A percentile compares a stretch with the other conserved stretches of the same genome.
phyloP scores from a whole-genome alignment of 2,888 invertebrate species.

The Acanthacorydalis orientalis region DNA sequence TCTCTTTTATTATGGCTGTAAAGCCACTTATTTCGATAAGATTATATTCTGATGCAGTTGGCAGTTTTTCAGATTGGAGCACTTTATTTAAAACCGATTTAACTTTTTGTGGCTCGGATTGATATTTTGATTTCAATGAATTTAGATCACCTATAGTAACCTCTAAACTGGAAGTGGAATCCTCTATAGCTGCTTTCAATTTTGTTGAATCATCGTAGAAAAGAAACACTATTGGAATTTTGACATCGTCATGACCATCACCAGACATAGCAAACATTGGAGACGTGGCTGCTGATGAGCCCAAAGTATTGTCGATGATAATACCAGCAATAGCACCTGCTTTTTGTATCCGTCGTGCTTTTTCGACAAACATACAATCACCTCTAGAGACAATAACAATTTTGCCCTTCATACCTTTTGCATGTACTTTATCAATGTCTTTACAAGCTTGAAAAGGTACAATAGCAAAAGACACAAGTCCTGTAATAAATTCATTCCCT shows the following conservation, averaged over 20 bases:
- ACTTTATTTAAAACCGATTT: too few species aligned
- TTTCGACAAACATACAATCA: slow-evolving; percentile 90
- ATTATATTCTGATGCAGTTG: too few species aligned
- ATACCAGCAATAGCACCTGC: slow-evolving; percentile 75
- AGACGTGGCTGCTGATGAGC: slow-evolving; percentile 54
- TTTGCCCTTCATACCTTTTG: slow-evolving; percentile 52
- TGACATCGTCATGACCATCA: slow-evolving; percentile 73
- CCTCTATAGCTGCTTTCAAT: too few species aligned
- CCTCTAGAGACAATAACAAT: slow-evolving; percentile 82
- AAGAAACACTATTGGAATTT: slow-evolving; percentile 81
- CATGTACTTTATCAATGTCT: slow-evolving; percentile 25
- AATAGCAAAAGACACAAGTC: slow-evolving; percentile 27
- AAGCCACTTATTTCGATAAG: too few species aligned
- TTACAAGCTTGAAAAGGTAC: too few species aligned
- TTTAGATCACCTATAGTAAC: slow-evolving; percentile 35
- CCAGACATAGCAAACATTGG: slow-evolving; percentile 95
- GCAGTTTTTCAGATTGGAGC: too few species aligned
- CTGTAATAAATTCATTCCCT: slow-evolving; percentile 44
- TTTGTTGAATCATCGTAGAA: slow-evolving; percentile 26
- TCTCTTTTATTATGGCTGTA: too few species aligned
- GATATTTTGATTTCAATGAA: slow-evolving; percentile 20
- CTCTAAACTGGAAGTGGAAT: slow-evolving; percentile 31
- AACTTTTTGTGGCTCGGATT: neutral
- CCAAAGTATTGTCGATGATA: slow-evolving; percentile 66
- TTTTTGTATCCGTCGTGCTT: slow-evolving; percentile 67